These are phyloP conservation scores for Anodontia alba DNA, from an alignment of 2,888 invertebrate genomes.

Conservation along the genomic window DNA sequence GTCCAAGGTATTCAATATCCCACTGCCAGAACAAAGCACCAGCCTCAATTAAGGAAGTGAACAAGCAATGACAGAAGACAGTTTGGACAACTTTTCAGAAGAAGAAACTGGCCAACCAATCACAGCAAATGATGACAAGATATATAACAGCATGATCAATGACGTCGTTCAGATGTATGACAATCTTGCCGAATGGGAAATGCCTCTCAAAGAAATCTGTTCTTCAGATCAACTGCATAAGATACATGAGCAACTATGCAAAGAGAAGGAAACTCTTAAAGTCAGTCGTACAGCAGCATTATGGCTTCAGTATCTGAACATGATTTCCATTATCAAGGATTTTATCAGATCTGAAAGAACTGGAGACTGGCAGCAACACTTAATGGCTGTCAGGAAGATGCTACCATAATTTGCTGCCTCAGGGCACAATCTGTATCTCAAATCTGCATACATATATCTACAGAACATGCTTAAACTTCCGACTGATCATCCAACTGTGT, in stretches of 20 bases:
- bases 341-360: conserved; percentile 30
- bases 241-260: background rate
- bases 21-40: no score
- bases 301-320: conserved; percentile 45
- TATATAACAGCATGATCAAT: background rate
- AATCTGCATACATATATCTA: conserved; percentile 51
- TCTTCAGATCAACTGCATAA: background rate
- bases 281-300: conserved; percentile 3
- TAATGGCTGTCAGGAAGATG: conserved; percentile 48
- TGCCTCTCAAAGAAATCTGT: background rate
- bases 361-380: conserved; percentile 50
- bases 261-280: background rate
- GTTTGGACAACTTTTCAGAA: background rate
- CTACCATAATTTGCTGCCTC: conserved; percentile 58
- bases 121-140: background rate
- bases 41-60: background rate
- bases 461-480: conserved; percentile 41
- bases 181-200: background rate
- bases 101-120: no score
- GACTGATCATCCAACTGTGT: conserved; percentile 47
- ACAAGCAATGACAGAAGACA: background rate
- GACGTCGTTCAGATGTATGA: background rate
- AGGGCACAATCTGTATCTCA: conserved; percentile 61
- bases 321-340: conserved; percentile 25
- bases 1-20: background rate